Base-by-base conservation (phyloP, 2,797 vertebrate genomes). In the Anguilla anguilla region DNA sequence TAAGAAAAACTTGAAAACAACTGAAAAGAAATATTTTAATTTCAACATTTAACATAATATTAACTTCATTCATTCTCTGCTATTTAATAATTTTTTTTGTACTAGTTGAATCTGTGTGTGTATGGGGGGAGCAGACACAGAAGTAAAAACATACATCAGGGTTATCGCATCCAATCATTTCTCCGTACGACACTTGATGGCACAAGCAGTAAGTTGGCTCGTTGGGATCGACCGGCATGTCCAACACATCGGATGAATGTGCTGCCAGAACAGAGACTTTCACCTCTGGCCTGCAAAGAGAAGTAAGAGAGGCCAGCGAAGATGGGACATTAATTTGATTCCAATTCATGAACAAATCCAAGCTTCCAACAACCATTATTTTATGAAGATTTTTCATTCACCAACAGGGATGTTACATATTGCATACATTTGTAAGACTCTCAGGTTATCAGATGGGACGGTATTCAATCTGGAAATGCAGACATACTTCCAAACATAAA, bases 111-210 rank as follows among this genome's bases (percentile, higher is more conserved):
- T 82, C 22, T 43, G 15, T 82, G 15, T 82, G 35, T 82, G 35
- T 19, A 28, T 84, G 10, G 11, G 35, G 13, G 72, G 74, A 9
- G 15, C 31, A 28, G 43, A 31, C 49, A 72, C 19, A 81, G 49
- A 69, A 59, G 43, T 10, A 25, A 6, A 11, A 43, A 94, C 97
- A 92, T 95, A 99, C 98, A 74, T 99, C 98, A 0, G 97, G 97
- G 91, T 99, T 99, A 94, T 99, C 98, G n/a, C 98, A 99, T 91
- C 98, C 98, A 25, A 99, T 99, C 98, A 99, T 99, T 93, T 99
- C 98, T 90, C 98, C 98, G 0, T 99, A 99, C 69, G 98, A 99
- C 94, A 99, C 98, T 93, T 99, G 98, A 92, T 99, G 98, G 91
- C 98, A 99, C 88, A 99, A 93, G 93, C 98, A 99, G 92, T 99